phyloP scores from a whole-genome alignment of 2,888 invertebrate genomes.

The Magallana nippona region DNA sequence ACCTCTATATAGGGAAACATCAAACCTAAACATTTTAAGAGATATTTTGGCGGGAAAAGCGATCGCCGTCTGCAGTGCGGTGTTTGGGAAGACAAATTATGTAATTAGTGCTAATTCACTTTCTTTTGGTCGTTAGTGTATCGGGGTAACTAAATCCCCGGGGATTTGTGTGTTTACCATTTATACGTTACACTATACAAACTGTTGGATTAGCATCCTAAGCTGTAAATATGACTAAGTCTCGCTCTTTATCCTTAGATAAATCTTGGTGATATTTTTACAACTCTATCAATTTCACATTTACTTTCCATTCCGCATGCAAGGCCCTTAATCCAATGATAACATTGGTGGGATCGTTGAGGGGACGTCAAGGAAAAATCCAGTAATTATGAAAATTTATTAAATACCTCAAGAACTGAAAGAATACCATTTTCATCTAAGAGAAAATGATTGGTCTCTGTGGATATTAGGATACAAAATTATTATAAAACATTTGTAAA shows the following conservation, averaged over 20 bases:
- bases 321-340: constrained; percentile 2
- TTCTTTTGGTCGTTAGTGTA: constrained; percentile 20
- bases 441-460: no score
- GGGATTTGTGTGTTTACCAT: constrained; percentile 35
- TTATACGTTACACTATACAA: constrained; percentile 31
- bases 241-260: constrained; percentile 29
- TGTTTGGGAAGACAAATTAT: constrained; percentile 36
- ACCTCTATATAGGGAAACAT: constrained; percentile 30
- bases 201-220: constrained; percentile 37
- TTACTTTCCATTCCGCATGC: constrained; percentile 15
- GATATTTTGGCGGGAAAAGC: constrained; percentile 35
- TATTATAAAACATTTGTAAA: no score
- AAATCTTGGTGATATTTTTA: constrained; percentile 21
- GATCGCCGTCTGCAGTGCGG: constrained; percentile 21
- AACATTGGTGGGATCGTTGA: neutral
- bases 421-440: neutral
- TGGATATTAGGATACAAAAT: no score
- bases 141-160: constrained; percentile 24
- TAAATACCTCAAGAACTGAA: neutral
- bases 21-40: constrained; percentile 32
- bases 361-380: neutral
- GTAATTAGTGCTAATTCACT: constrained; percentile 39
- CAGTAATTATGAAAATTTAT: constrained; percentile 16
- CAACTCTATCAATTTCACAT: constrained; percentile 14
- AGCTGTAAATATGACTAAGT: constrained; percentile 36